Base-by-base conservation (phyloP, 2,888 invertebrate species). In the Trichopoda pennipes region DNA sequence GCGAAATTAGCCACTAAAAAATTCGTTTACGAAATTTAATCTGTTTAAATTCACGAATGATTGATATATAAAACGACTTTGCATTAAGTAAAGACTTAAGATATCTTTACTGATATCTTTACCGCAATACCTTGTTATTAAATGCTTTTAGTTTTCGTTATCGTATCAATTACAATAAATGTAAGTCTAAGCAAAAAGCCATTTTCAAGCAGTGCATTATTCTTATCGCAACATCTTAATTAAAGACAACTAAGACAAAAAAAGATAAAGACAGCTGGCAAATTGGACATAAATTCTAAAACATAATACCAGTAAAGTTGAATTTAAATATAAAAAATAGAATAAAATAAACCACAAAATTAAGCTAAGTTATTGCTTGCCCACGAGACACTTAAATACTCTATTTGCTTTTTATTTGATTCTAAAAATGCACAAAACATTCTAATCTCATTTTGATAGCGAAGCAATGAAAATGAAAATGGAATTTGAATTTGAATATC, bases 201-300 rank as follows among this genome's bases (percentile, higher is more conserved):
- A 64, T 64, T 56, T 35, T 12, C 14, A n/a, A 23, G 14, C 8
- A 17, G 17, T 17, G 7, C 8, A 1, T 0, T 38, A 14, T 16
- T 3, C 23, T 49, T 17, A 28, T 23, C 17, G 7, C 6, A n/a
- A 16, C 19, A 60, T 72, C 60, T 81, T 12, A 68, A 64, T 51
- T 17, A 17, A 6, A n/a, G 16, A 14, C 2, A 44, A 44, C 6
- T 44, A 12, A 38, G 38, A 8, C 14, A 28, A 21, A 23, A 19
- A 8, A 61, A 61, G 49, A 9, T 49, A 72, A 61, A 70, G 78
- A 72, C 81, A 84, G 64, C 81, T 72, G 84, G 64, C 81, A 82
- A 85, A 86, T 85, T 86, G 85, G 85, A 68, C 84, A 89, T 89
- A 89, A 89, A 89, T 89, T 86, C 84, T 84, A 83, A 85, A 85